These are phyloP conservation scores for Dicaeum eximium DNA, from an alignment of 2,113 vertebrate species.

Conservation along the genomic window DNA sequence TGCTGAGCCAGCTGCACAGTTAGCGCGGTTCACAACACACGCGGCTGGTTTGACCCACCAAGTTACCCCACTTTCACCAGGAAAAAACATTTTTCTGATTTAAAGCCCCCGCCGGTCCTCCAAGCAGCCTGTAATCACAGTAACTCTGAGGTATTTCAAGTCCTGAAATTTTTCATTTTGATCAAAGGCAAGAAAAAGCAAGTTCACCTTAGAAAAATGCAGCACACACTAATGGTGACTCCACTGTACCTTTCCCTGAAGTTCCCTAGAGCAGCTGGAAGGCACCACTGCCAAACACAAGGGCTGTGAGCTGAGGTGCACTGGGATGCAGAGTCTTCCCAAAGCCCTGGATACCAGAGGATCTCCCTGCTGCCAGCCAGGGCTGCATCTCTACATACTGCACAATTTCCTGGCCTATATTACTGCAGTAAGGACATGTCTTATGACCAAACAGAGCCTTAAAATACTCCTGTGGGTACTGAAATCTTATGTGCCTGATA, in stretches of 20 bases:
- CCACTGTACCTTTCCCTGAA: neutral
- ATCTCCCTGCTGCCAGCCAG: neutral
- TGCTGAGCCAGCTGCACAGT: neutral
- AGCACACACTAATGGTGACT: neutral
- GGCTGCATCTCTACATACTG: neutral
- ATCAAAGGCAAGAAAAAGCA: slow-evolving; percentile 16
- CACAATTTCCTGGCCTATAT: neutral
- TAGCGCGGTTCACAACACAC: neutral
- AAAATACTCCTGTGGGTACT: neutral
- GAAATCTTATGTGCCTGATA: neutral
- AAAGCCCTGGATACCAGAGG: neutral
- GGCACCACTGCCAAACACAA: neutral
- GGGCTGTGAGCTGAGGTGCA: neutral
- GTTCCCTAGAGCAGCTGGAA: neutral
- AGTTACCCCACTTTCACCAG: neutral
- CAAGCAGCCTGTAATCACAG: neutral
- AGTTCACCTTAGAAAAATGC: neutral
- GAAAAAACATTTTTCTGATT: neutral
- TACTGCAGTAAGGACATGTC: neutral
- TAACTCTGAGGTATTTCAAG: neutral
- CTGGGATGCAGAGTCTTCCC: neutral
- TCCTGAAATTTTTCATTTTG: neutral
- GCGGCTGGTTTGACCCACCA: neutral
- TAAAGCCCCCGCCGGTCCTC: fast-evolving
- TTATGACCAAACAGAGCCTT: neutral